Evolutionary conservation across 1,140 invertebrate species (phyloP), one percentile per base, ranked within the genome.

Genomic region (Meloidogyne floridensis): DNA sequence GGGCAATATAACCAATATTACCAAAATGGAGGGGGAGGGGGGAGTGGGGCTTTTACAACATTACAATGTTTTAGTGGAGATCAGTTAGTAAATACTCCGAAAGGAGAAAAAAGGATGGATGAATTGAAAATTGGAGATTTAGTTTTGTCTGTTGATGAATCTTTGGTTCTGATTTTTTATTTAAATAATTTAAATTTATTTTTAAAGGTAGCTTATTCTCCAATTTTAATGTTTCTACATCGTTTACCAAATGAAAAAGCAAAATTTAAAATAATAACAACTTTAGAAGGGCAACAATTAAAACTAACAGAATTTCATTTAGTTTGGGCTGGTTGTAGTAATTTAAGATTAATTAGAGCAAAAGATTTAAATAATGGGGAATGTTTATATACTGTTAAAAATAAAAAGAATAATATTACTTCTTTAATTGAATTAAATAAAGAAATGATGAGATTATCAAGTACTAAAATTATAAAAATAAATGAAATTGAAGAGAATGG

Each of bases 21-120:
- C 6, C 72, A 74, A 54, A 18, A 72, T 2, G 79, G 79, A n/a
- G 69, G 54, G 2, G 80, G 72, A 9, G 47, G 71, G 15, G 18
- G 42, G 7, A 53, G 71, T 18, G 80, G 75, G 11, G 72, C 80
- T 3, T 83, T 83, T 18, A 59, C 47, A 11, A 18, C 78, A 13
- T 54, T 86, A 53, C 85, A 86, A 69, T 86, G 85, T 69, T 86
- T 86, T 70, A 84, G 81, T 54, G 86, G 85, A n/a, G 85, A 86
- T 54, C 85, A 83, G 80, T 51, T 80, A 32, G 85, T 86, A 20
- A 72, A 70, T 51, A 86, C 85, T 8, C 78, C 85, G 4, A 72
- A 42, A 47, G 85, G 85, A 42, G 9, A 59, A 9, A 85, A 85
- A 54, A 70, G 85, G 51, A 86, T 86, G 83, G 85, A 86, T 80